Conservation (phyloP, 1,140 invertebrate species). For the Camponotus pennsylvanicus region DNA sequence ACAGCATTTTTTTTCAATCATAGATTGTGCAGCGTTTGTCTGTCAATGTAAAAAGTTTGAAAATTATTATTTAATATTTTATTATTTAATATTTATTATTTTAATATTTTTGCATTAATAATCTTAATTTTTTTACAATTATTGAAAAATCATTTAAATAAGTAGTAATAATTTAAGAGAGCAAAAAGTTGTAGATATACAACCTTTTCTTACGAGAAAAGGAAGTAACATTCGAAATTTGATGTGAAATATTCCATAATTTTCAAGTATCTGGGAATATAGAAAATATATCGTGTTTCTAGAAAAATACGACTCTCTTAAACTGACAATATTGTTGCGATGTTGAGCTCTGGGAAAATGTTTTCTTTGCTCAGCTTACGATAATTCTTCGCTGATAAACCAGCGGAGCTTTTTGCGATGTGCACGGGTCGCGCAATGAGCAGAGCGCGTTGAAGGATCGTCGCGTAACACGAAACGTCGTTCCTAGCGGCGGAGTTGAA, state of each 20-base stretch:
- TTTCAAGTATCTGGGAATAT: not conserved
- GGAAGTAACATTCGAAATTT: not conserved
- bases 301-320: not conserved
- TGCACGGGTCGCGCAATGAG: conserved; percentile 68
- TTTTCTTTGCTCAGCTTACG: not conserved
- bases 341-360: not conserved
- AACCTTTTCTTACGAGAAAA: not conserved
- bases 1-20: not conserved
- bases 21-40: not conserved
- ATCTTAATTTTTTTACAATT: not conserved
- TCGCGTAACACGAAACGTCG: conserved; percentile 53
- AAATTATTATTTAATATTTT: not conserved
- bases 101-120: conserved; percentile 16
- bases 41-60: not conserved
- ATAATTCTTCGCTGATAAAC: conserved; percentile 66
- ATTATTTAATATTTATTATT: not conserved
- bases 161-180: not conserved
- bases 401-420: conserved; percentile 68
- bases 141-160: not conserved
- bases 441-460: conserved; percentile 67
- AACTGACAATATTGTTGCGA: conserved; percentile 8
- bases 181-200: not conserved
- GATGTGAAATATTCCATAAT: too few relatives aligned
- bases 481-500: conserved; percentile 52
- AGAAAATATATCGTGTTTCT: not conserved